Percentiles rank a stretch among this genome's conserved stretches.
Evolutionary conservation across 2,888 invertebrate species (phyloP).

Genomic region (Ecdyonurus torrentis): DNA sequence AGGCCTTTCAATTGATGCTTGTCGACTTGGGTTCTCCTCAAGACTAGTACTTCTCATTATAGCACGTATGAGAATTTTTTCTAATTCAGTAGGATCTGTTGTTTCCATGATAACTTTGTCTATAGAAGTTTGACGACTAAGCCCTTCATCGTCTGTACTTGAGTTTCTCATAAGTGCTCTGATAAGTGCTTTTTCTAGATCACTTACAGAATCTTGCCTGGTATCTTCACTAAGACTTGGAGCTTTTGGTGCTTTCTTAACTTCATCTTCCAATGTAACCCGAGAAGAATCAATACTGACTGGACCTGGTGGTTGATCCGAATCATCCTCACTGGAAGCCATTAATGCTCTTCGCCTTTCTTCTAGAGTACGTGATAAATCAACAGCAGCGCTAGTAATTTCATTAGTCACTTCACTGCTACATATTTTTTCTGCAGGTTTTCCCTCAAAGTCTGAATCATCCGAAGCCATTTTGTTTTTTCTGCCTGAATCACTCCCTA

Average conservation of each 20-base stretch:
- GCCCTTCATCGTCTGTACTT: not conserved
- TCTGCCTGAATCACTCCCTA: not conserved
- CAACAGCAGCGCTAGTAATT: not conserved
- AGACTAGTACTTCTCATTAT: not conserved
- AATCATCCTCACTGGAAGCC: not conserved
- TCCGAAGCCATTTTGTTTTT: conserved; percentile 1
- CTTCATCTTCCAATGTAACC: not conserved
- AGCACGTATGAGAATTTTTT: not conserved
- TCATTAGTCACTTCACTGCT: not conserved
- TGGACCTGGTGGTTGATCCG: not conserved
- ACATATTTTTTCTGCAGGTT: not conserved
- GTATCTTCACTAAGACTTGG: not conserved
- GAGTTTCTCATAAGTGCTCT: not conserved
- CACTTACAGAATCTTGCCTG: not conserved
- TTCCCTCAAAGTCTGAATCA: not conserved
- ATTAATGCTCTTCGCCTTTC: not conserved
- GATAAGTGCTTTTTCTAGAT: not conserved
- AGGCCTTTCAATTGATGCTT: not conserved
- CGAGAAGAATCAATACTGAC: conserved; percentile 1
- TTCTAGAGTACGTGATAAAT: not conserved
- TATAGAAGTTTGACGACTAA: not conserved
- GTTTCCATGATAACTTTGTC: not conserved
- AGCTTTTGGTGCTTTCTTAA: not conserved
- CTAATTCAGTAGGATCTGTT: not conserved
- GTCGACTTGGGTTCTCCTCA: not conserved